Evolutionary conservation across 2,113 vertebrate species (phyloP), one percentile per base, ranked within the genome.

Genomic region (Cygnus atratus): DNA sequence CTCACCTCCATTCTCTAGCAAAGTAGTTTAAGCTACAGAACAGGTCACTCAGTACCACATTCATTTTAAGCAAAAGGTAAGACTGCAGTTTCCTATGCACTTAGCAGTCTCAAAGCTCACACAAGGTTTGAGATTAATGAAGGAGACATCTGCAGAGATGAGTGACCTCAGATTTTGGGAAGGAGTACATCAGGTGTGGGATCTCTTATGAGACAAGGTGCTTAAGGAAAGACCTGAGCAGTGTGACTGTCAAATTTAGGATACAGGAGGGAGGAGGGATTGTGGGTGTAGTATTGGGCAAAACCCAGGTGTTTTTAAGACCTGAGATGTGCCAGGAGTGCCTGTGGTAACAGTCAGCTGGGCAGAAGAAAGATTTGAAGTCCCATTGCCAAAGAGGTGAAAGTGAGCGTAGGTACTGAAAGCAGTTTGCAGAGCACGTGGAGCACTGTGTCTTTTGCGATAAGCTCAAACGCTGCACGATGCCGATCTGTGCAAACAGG

Each of bases 61-160:
- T 78, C 4, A 70, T 73, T 87, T 82, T 70, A 70, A 84, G 71
- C 74, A 91, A 89, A 50, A 79, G 20, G 33, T 65, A 85, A 62
- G 44, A 25, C 26, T 90, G 24, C 50, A 13, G 59, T 88, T 88
- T 76, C 19, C 21, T 46, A 26, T 13, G 31, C 21, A 29, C 3
- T 33, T 24, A 55, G 22, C 0, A 0, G 70, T 63, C 87, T 79
- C 43, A 82, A 33, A 85, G 29, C 63, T 90, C 22, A 43, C 35
- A 33, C 8, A 62, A 13, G 16, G 11, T 55, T 35, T 58, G 63
- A 91, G 52, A 57, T 88, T 81, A 46, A 28, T 3, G 25, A 84
- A 58, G 37, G 50, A 80, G 62, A 15, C 14, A 11, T 41, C 25
- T 91, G 29, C 29, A 76, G 57, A 33, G 18, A 8, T 43, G 76